Conservation (phyloP, 2,113 vertebrate genomes). For the Azemiops feae region DNA sequence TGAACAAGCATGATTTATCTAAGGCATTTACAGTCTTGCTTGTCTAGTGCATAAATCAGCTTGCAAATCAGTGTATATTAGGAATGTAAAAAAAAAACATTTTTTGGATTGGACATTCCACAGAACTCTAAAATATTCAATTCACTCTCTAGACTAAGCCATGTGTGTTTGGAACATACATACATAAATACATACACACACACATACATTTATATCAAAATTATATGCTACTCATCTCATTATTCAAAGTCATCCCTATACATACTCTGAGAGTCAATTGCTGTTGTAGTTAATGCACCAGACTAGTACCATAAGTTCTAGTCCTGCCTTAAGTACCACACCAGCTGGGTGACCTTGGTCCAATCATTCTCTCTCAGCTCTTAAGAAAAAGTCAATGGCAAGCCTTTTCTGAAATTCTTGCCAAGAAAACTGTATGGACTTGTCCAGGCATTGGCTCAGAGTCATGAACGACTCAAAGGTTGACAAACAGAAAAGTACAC, state of each 20-base stretch:
- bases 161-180: neutral
- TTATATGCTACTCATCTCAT: neutral
- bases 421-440: neutral
- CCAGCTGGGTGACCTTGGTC: neutral
- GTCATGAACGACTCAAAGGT: neutral
- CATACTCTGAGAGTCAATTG: neutral
- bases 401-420: neutral
- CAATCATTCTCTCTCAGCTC: neutral
- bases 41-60: neutral
- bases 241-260: neutral
- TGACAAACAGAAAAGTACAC: neutral
- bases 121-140: neutral
- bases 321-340: neutral
- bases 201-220: neutral
- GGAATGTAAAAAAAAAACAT: neutral
- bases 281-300: neutral
- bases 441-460: neutral
- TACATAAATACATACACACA: neutral
- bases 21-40: neutral
- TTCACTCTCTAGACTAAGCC: neutral
- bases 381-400: neutral
- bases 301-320: neutral
- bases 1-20: neutral
- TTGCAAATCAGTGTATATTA: neutral
- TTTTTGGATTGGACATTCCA: neutral